phyloP scores from a whole-genome alignment of 1,140 invertebrate species.

The Orius laevigatus region DNA sequence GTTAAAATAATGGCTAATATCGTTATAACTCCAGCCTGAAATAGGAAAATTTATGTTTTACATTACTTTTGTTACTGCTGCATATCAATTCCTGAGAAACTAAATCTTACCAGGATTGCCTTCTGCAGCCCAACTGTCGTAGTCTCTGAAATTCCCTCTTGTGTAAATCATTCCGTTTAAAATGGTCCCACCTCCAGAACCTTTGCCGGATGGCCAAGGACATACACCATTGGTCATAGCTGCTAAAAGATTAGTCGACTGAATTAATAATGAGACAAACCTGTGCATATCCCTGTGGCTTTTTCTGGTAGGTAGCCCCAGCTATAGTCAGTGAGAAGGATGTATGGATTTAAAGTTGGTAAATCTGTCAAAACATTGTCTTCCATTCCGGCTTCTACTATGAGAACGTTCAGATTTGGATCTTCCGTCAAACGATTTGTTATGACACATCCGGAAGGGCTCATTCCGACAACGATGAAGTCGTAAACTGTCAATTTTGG shows the following conservation, averaged over 20 bases:
- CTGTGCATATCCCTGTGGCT: conserved; percentile 39
- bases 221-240: conserved; percentile 25
- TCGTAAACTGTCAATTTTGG: conserved; percentile 1
- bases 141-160: conserved; percentile 58
- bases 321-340: conserved; percentile 38
- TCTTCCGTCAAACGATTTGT: conserved; percentile 26
- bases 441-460: not conserved
- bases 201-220: conserved; percentile 41
- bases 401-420: conserved; percentile 27
- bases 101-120: conserved; percentile 10
- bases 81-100: not conserved
- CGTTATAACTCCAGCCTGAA: conserved; percentile 67
- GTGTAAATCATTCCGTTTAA: conserved; percentile 81
- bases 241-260: too few species aligned
- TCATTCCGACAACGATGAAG: conserved; percentile 7
- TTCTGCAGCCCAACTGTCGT: conserved; percentile 42
- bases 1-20: conserved; percentile 69
- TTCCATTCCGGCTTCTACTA: conserved; percentile 44
- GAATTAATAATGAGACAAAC: not conserved
- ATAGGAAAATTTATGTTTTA: not conserved
- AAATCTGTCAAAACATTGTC: conserved; percentile 50
- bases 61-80: not conserved
- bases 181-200: conserved; percentile 54
- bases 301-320: conserved; percentile 52
- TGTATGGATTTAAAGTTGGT: conserved; percentile 39